A percentile compares a stretch with the other conserved stretches of the same genome.
These are phyloP conservation scores for Eupithecia insigniata DNA, from an alignment of 2,888 invertebrate species.

Conservation along the genomic window DNA sequence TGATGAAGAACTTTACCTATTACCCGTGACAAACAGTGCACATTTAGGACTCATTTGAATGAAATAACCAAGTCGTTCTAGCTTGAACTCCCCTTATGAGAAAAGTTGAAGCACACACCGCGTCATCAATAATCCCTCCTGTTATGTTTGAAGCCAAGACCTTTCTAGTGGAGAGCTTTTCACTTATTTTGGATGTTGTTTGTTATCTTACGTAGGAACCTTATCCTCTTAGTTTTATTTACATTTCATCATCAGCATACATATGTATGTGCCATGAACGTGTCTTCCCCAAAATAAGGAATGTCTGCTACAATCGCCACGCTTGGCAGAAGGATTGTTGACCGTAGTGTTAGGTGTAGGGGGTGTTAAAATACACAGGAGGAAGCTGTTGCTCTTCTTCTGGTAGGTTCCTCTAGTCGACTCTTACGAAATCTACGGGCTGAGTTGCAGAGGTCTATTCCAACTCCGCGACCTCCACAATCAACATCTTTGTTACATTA, in stretches of 20 bases:
- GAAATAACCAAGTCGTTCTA: constrained; percentile 14
- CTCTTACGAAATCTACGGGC: neutral
- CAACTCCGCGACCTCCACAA: neutral
- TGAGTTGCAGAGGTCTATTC: neutral
- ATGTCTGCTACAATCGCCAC: too few species aligned
- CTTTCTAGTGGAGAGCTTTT: neutral
- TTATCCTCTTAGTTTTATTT: neutral
- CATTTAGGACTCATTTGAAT: constrained; percentile 13
- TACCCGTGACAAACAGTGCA: constrained; percentile 11
- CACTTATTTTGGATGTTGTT: neutral
- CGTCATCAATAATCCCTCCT: neutral
- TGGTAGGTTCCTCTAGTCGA: too few species aligned
- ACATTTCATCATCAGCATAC: neutral
- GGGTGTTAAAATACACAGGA: too few species aligned
- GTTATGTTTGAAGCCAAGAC: neutral
- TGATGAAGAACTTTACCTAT: constrained; percentile 13
- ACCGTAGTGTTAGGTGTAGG: too few species aligned
- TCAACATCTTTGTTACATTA: neutral
- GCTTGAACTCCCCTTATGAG: constrained; percentile 8
- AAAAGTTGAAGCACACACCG: constrained; percentile 1
- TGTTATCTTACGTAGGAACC: neutral
- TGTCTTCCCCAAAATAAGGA: too few species aligned
- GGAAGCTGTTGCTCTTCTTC: too few species aligned
- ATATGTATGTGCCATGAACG: too few species aligned
- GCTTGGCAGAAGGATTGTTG: too few species aligned